Evolutionary conservation across 1,140 invertebrate genomes (phyloP), one percentile per base, ranked within the genome.

Genomic region (Metopolophium dirhodum): DNA sequence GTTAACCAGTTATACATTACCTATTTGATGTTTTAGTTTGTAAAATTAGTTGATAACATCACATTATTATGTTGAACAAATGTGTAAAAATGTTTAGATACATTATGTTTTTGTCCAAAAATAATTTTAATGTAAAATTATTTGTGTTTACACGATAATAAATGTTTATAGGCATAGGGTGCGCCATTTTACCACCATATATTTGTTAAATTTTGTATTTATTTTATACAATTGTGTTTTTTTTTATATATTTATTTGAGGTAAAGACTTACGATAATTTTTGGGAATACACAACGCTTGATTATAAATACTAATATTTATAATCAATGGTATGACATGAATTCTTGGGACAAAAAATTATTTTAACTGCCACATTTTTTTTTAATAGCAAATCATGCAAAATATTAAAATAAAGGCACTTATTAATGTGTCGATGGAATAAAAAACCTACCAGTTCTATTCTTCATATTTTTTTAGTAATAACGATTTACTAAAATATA

Each of bases 111-210:
- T 68, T 90, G 23, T 90, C 37, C 26, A 68, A 45, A 90, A 90
- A 57, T 37, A 37, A 90, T 37, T 61, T 57, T 9, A 22, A 26
- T 37, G 88, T 61, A 26, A 90, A 57, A 61, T 61, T 89, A 89
- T 90, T 90, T 35, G 61, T 61, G 88, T 57, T 90, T 61, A 57
- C 88, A 6, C 9, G 23, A 41, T 41, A 90, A 90, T 89, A 89
- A 89, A 89, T 22, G 22, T 87, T 87, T 37, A 68, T 88, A 88
- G 86, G 86, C 86, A 88, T 51, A 54, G 47, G 49, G 20, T 54
- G 87, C 0, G 87, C 35, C 49, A 89, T 89, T 89, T 89, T 89
- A 89, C 49, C 47, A 89, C 49, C 94, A 94, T 9, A 95, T 96
- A 94, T 94, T 95, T 2, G 35, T 35, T n/a, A n/a, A 68, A 68